These are phyloP conservation scores for Eurystomus gularis DNA, from an alignment of 2,113 vertebrate species.

Conservation along the genomic window DNA sequence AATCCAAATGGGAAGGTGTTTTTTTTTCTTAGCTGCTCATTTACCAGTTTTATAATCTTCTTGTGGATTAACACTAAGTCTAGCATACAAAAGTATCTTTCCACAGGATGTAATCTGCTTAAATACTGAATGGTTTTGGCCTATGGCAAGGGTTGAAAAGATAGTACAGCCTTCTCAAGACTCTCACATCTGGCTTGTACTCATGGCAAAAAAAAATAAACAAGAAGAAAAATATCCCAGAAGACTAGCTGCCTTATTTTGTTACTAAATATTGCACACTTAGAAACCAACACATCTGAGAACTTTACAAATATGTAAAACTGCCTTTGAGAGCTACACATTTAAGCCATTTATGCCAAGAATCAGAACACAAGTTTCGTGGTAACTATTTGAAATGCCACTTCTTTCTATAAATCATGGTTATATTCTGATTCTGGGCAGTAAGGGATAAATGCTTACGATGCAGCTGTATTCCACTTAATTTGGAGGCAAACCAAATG, in stretches of 20 bases:
- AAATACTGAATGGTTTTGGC: conserved; percentile 5
- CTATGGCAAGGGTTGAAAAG: not conserved
- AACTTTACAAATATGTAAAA: not conserved
- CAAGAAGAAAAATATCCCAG: not conserved
- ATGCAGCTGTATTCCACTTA: not conserved
- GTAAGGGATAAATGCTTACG: not conserved
- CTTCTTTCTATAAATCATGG: not conserved
- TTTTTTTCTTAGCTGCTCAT: not conserved
- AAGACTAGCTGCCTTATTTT: not conserved
- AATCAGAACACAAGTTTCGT: not conserved
- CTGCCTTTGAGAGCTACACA: not conserved
- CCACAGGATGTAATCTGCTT: conserved; percentile 41
- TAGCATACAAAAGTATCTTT: conserved; percentile 48
- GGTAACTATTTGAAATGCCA: not conserved
- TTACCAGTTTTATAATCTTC: conserved; percentile 39
- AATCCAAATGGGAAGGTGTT: not conserved
- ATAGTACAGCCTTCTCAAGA: not conserved
- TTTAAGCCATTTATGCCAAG: not conserved
- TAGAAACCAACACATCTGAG: not conserved
- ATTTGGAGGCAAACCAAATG: not conserved
- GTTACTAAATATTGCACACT: not conserved
- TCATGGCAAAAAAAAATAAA: not conserved
- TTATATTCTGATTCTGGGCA: not conserved
- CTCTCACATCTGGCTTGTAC: not conserved
- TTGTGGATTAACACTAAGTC: conserved; percentile 47